Percentiles rank a stretch among this genome's conserved stretches.
These are phyloP conservation scores for Alsophila aescularia DNA, from an alignment of 2,888 invertebrate genomes.

Conservation along the genomic window DNA sequence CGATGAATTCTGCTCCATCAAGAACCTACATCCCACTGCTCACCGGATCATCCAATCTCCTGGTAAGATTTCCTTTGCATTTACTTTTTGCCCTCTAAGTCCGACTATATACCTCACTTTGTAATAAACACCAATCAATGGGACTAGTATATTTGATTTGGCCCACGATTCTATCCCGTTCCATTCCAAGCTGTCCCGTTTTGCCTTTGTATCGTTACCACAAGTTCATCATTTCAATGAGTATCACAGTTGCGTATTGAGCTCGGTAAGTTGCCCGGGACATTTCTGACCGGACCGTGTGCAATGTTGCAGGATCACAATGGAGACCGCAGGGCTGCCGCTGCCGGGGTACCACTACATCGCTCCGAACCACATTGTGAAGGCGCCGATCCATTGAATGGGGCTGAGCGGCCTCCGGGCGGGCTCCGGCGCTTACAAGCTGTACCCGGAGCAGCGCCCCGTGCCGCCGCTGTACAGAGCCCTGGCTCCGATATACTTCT, in stretches of 20 bases:
- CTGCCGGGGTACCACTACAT: conserved; percentile 96
- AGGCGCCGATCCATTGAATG: conserved; percentile 94
- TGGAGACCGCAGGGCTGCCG: conserved; percentile 96
- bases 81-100: conserved; percentile 74
- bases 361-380: conserved; percentile 96
- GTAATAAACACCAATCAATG: conserved; percentile 19
- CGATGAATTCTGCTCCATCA: conserved; percentile 73
- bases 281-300: conserved; percentile 5
- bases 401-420: conserved; percentile 69
- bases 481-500: conserved; percentile 75
- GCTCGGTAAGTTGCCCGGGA: not conserved
- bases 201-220: conserved; percentile 16
- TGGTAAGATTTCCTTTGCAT: conserved; percentile 81
- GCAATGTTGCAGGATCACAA: conserved; percentile 92
- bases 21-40: conserved; percentile 81
- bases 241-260: not conserved
- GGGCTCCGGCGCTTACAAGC: conserved; percentile 47
- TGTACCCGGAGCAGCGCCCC: conserved; percentile 53
- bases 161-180: conserved; percentile 44
- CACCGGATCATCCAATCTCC: conserved; percentile 81
- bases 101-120: conserved; percentile 23
- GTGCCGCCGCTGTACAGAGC: conserved; percentile 64
- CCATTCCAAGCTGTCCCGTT: conserved; percentile 55
- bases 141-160: conserved; percentile 30
- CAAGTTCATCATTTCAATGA: not conserved